Evolutionary conservation across 2,113 vertebrate species (phyloP), one percentile per base, ranked within the genome.

Genomic region (Aleadryas rufinucha): DNA sequence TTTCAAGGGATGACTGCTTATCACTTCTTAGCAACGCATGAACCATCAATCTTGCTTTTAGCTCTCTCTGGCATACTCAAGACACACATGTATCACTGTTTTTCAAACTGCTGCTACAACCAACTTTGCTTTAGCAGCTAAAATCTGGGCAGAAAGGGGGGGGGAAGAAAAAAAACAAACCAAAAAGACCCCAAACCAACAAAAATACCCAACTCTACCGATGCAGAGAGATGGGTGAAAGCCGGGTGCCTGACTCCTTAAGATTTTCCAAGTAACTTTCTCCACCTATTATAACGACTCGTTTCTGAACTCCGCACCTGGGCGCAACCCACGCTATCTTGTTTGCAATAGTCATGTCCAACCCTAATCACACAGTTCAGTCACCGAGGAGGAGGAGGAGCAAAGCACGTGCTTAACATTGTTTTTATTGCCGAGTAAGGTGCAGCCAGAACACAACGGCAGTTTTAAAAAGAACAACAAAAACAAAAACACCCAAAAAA

Each of bases 381-480:
- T 5, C 84, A 20, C 30, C 39, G 52, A 47, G 45, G 0, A 24
- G 53, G 31, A 87, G 65, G 93, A 93, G 81, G 69, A 92, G 84
- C 84, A 35, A 75, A 82, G 81, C 66, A 87, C 84, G 78, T 28
- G 71, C 76, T 65, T 15, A 16, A 19, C 64, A 5, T 45, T 93
- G 69, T 94, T 96, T 90, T 88, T 87, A 91, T 33, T 47, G 84
- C 84, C 3, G 50, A 77, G 50, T 19, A 44, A 94, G 80, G 64
- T 28, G 72, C 84, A 81, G 27, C 33, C 28, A 42, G 27, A 42
- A 42, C 33, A 28, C n/a, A 57, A 33, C 2, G 35, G 42, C 50
- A 45, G 72, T 37, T 45, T 37, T 45, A 0, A 14, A 35, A 44
- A 42, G n/a, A n/a, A n/a, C n/a, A n/a, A n/a, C n/a, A 22, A 27